A percentile compares a stretch with the other conserved stretches of the same genome.
These are phyloP conservation scores for Podotricha telesiphe DNA, from an alignment of 2,888 invertebrate species.

Conservation along the genomic window DNA sequence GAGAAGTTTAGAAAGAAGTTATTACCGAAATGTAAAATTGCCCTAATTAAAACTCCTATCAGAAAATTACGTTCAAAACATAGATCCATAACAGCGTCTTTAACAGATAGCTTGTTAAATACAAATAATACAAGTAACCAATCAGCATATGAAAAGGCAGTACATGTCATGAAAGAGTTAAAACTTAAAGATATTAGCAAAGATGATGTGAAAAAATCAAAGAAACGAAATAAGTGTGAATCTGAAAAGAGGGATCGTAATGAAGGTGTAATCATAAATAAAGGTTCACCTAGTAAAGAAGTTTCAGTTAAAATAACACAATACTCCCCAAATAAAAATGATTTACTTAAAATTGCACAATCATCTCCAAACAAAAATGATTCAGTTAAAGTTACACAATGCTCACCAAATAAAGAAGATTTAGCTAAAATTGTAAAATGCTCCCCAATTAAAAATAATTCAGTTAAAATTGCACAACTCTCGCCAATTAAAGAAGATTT, in stretches of 20 bases:
- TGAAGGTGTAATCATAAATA: not conserved
- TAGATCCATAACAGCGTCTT: conserved; percentile 44
- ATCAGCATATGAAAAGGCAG: conserved; percentile 65
- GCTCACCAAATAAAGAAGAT: not conserved
- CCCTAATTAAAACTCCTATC: conserved; percentile 41
- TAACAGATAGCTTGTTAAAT: conserved; percentile 42
- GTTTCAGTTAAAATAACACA: not conserved
- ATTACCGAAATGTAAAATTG: conserved; percentile 65
- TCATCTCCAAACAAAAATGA: not conserved
- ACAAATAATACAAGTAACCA: conserved; percentile 57
- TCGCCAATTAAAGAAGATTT: not conserved
- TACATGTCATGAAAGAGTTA: conserved; percentile 62
- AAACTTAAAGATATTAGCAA: conserved; percentile 50
- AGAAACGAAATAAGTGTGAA: conserved; percentile 12
- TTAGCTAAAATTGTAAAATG: not conserved
- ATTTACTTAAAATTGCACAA: not conserved
- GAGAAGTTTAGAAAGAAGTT: conserved; percentile 60
- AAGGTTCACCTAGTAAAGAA: not conserved
- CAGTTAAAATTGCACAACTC: not conserved
- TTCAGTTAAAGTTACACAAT: not conserved
- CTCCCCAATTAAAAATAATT: not conserved
- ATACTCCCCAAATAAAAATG: not conserved
- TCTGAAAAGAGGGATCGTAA: conserved; percentile 15
- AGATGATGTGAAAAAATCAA: conserved; percentile 23
- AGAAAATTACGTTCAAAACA: conserved; percentile 47